phyloP scores from a whole-genome alignment of 2,113 vertebrate genomes.

The Phrynosoma platyrhinos region DNA sequence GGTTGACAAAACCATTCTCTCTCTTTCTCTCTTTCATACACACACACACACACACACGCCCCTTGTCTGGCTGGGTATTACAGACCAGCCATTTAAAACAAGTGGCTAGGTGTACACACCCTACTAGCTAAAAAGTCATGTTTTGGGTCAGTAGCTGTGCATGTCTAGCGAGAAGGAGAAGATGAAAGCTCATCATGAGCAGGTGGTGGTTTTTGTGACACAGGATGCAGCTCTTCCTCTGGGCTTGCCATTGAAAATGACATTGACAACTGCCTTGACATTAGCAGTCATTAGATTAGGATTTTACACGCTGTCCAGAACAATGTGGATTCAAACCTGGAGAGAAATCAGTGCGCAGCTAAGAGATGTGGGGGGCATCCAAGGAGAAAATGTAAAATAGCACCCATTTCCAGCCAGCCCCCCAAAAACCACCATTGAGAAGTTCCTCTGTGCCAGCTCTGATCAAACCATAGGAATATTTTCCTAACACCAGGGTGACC shows the following conservation, averaged over 20 bases:
- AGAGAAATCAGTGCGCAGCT: too few relatives aligned
- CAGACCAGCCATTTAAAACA: not conserved
- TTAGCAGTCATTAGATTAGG: not conserved
- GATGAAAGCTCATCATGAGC: not conserved
- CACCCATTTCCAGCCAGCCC: not conserved
- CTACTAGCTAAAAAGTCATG: not conserved
- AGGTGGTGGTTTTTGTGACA: not conserved
- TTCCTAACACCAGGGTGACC: too few relatives aligned
- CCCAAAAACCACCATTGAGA: not conserved
- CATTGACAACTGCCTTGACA: not conserved
- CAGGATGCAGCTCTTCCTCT: not conserved
- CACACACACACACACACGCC: too few relatives aligned
- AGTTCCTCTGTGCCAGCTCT: not conserved
- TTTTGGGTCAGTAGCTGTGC: not conserved
- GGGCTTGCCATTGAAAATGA: not conserved
- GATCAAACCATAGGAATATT: not conserved
- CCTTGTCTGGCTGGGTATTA: not conserved
- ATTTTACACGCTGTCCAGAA: not conserved
- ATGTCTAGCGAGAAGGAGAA: not conserved
- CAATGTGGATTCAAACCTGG: not conserved
- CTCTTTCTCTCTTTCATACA: too few relatives aligned
- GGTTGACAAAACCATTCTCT: too few relatives aligned
- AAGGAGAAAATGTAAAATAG: conserved; percentile 1
- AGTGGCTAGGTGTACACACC: not conserved
- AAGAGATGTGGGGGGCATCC: not conserved